Percentiles rank a stretch among this genome's conserved stretches.
Evolutionary conservation across 1,140 invertebrate species (phyloP).

Genomic region (Gryon sp.): DNA sequence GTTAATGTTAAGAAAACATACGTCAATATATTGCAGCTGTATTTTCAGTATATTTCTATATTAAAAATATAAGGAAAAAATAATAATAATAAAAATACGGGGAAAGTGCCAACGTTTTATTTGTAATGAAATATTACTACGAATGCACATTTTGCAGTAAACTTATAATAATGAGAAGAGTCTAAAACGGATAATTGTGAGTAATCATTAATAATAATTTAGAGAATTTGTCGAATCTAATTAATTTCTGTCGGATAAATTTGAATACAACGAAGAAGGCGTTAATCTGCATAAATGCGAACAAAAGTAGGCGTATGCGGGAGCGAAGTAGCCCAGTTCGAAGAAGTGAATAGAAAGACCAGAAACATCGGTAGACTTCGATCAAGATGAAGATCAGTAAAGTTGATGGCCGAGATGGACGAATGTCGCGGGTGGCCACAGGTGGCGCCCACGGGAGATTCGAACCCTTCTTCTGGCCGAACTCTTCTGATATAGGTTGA

Average conservation of each 20-base stretch:
- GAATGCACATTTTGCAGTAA: constrained; percentile 3
- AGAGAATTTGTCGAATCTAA: constrained; percentile 42
- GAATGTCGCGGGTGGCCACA: constrained; percentile 76
- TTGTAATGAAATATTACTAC: too few relatives aligned
- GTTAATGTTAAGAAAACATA: too few relatives aligned
- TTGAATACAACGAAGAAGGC: constrained; percentile 44
- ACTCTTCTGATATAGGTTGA: constrained; percentile 69
- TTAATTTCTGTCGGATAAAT: constrained; percentile 41
- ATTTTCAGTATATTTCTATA: too few relatives aligned
- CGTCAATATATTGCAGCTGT: too few relatives aligned
- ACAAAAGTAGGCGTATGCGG: constrained; percentile 42
- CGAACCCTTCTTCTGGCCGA: constrained; percentile 71
- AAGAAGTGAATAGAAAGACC: constrained; percentile 56
- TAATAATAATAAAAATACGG: too few relatives aligned
- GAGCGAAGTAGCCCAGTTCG: constrained; percentile 51
- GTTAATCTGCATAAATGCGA: constrained; percentile 62
- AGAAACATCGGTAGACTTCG: constrained; percentile 70
- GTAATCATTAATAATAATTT: constrained; percentile 46
- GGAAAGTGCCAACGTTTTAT: too few relatives aligned
- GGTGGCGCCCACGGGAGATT: constrained; percentile 74
- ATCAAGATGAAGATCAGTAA: constrained; percentile 75
- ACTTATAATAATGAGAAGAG: constrained; percentile 14
- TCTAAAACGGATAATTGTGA: background rate
- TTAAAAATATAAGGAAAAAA: too few relatives aligned
- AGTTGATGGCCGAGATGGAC: constrained; percentile 67